Evolutionary conservation across 2,888 invertebrate species (phyloP).

Genomic region (Drosophila birchii): DNA sequence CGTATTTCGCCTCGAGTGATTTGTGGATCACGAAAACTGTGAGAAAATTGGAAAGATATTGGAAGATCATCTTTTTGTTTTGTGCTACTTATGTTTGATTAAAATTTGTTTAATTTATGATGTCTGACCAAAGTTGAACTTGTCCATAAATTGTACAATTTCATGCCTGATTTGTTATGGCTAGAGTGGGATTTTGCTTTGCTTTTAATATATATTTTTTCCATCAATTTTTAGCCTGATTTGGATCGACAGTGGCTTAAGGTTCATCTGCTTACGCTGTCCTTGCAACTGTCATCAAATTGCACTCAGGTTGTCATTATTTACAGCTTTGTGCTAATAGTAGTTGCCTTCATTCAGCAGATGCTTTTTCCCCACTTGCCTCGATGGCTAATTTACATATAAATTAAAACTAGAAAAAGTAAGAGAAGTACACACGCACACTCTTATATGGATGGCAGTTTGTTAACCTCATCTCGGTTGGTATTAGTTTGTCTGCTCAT

Average conservation of each 20-base stretch:
- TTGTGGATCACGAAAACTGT: conserved; percentile 52
- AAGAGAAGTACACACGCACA: conserved; percentile 30
- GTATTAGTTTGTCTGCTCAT: conserved; percentile 27
- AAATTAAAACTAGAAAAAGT: conserved; percentile 73
- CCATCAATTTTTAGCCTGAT: conserved; percentile 11
- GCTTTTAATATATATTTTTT: conserved; percentile 12
- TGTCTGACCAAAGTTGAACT: conserved; percentile 52
- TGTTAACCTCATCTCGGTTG: conserved; percentile 58
- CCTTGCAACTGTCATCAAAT: conserved; percentile 66
- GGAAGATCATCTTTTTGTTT: conserved; percentile 18
- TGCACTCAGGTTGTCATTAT: conserved; percentile 71
- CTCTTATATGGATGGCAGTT: conserved; percentile 51
- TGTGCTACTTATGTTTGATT: conserved; percentile 55
- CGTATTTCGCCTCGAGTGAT: conserved; percentile 50
- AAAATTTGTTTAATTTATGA: conserved; percentile 53
- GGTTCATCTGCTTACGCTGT: not conserved
- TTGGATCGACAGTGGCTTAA: not conserved
- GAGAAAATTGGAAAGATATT: conserved; percentile 57
- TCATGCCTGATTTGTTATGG: conserved; percentile 60
- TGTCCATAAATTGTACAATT: conserved; percentile 58
- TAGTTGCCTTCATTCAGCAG: conserved; percentile 43
- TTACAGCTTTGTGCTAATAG: conserved; percentile 72
- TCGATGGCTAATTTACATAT: conserved; percentile 71
- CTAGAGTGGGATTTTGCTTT: conserved; percentile 16
- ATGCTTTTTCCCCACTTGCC: conserved; percentile 30